Conservation (phyloP, 1,140 invertebrate genomes). For the Zaprionus gabonicus region DNA sequence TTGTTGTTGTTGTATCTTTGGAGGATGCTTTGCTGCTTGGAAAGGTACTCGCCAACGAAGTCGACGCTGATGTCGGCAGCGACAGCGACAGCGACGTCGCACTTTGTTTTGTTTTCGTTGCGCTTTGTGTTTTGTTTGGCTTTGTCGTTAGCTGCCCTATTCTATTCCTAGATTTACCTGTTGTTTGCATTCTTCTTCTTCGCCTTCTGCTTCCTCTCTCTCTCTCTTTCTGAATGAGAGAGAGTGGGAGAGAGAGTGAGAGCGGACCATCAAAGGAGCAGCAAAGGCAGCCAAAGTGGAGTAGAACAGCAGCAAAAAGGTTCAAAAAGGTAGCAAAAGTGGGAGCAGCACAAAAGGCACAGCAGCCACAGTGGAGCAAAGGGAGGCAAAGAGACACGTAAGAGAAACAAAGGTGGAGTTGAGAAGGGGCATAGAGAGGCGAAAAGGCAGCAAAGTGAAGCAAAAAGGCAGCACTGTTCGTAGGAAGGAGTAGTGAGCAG, state of each 20-base stretch:
- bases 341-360: not conserved
- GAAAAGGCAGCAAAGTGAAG: not conserved
- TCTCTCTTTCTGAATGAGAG: not conserved
- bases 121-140: slow-evolving; percentile 43
- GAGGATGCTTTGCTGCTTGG: slow-evolving; percentile 64
- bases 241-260: not conserved
- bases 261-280: slow-evolving; percentile 2
- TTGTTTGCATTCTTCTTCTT: slow-evolving; percentile 2
- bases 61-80: not conserved
- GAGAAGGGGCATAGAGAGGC: not conserved
- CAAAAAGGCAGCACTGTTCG: not conserved
- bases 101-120: slow-evolving; percentile 52
- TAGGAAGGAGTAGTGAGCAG: too few relatives aligned
- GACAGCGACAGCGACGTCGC: slow-evolving; percentile 10
- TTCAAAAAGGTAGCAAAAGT: not conserved
- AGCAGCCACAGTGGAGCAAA: not conserved
- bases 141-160: slow-evolving; percentile 18
- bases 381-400: not conserved
- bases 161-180: slow-evolving; percentile 29
- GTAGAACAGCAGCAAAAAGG: not conserved
- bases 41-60: slow-evolving; percentile 4
- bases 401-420: not conserved
- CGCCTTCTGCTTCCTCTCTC: not conserved
- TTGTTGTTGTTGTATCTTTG: slow-evolving; percentile 72
- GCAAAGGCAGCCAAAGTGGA: slow-evolving; percentile 3